A percentile compares a stretch with the other conserved stretches of the same genome.
phyloP scores from a whole-genome alignment of 2,113 vertebrate genomes.

The Noturus placidus region DNA sequence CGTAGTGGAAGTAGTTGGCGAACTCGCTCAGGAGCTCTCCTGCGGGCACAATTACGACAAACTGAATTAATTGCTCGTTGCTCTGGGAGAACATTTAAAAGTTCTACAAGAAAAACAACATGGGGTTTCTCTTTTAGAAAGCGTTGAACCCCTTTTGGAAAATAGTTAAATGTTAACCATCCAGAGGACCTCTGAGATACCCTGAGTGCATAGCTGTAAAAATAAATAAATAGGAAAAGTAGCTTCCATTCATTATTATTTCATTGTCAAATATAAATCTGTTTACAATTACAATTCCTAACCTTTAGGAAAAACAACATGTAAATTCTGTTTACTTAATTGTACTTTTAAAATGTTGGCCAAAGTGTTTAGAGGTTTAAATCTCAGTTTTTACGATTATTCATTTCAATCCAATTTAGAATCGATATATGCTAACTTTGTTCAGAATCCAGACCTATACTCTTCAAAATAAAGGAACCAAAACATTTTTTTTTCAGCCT shows the following conservation, averaged over 20 bases:
- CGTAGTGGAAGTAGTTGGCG: slow-evolving; percentile 97
- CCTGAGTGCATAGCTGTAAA: neutral
- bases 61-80: neutral
- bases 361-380: too few relatives aligned
- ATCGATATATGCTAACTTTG: neutral
- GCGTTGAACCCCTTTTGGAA: neutral
- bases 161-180: neutral
- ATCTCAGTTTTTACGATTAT: neutral
- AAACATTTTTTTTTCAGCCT: too few relatives aligned
- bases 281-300: neutral
- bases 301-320: neutral
- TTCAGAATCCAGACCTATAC: neutral
- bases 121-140: neutral
- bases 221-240: neutral
- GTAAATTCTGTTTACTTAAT: neutral
- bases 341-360: too few relatives aligned
- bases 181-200: neutral
- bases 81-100: neutral
- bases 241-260: neutral
- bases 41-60: slow-evolving; percentile 46
- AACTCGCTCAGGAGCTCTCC: slow-evolving; percentile 94
- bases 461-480: too few relatives aligned
- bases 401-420: too few relatives aligned
- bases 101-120: neutral
- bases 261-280: neutral